Evolutionary conservation across 2,888 invertebrate genomes (phyloP).

Genomic region (Noctuana brunneofusca): DNA sequence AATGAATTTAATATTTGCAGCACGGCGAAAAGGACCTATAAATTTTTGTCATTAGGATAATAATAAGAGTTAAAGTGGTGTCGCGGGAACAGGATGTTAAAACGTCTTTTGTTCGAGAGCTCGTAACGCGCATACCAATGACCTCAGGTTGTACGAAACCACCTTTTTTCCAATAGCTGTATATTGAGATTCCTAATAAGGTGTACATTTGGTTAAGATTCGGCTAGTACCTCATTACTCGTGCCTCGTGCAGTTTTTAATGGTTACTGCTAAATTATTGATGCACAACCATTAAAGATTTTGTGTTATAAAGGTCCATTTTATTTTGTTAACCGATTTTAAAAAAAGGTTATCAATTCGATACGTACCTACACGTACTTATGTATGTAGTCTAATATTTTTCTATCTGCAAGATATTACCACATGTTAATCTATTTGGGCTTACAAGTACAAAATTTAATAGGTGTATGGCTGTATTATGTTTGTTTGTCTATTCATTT

Average conservation of each 20-base stretch:
- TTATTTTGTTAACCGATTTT: too few species aligned
- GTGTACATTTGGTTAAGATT: constrained; percentile 31
- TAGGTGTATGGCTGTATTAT: too few species aligned
- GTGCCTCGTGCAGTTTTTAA: constrained; percentile 17
- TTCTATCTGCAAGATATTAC: too few species aligned
- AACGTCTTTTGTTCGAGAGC: constrained; percentile 76
- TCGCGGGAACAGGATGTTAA: constrained; percentile 78
- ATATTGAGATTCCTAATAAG: constrained; percentile 43
- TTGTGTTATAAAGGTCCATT: too few species aligned
- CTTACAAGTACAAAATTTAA: too few species aligned
- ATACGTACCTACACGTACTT: too few species aligned
- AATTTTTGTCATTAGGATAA: constrained; percentile 81
- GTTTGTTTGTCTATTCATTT: too few species aligned
- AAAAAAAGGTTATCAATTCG: too few species aligned
- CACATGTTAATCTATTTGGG: too few species aligned
- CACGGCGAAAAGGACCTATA: constrained; percentile 77
- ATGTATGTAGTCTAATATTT: too few species aligned
- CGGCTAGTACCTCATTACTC: constrained; percentile 18
- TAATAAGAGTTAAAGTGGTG: constrained; percentile 73
- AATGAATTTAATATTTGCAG: constrained; percentile 69
- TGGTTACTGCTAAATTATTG: constrained; percentile 22
- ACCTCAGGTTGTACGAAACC: constrained; percentile 53
- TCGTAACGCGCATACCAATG: constrained; percentile 77
- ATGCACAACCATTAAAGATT: too few species aligned
- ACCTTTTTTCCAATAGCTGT: constrained; percentile 51